These are phyloP conservation scores for Plestiodon gilberti DNA, from an alignment of 2,113 vertebrate genomes.

Conservation along the genomic window DNA sequence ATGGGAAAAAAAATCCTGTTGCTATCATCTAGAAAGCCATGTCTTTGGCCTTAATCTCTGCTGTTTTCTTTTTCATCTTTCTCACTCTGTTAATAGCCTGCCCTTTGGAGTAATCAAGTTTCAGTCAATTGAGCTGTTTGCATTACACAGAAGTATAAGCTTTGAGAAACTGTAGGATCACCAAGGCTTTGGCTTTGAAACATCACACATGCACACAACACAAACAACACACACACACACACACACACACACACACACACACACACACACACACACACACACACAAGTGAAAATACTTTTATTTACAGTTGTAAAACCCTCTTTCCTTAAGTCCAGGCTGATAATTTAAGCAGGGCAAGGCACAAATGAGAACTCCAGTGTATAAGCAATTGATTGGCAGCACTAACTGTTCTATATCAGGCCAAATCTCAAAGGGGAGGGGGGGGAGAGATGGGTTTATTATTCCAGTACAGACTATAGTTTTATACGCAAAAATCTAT, in stretches of 20 bases:
- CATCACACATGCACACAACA: not conserved
- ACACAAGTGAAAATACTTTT: slow-evolving; percentile 33
- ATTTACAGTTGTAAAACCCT: slow-evolving; percentile 26
- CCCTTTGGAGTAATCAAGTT: slow-evolving; percentile 65
- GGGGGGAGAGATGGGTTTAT: slow-evolving; percentile 2
- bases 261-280: too few relatives aligned
- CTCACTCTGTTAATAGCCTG: slow-evolving; percentile 54
- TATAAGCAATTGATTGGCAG: slow-evolving; percentile 12
- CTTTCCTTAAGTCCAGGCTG: not conserved
- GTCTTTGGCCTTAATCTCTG: slow-evolving; percentile 44
- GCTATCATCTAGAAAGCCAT: slow-evolving; percentile 49
- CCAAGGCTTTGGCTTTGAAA: slow-evolving; percentile 34
- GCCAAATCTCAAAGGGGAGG: not conserved
- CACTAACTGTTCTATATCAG: not conserved
- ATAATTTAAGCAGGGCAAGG: slow-evolving; percentile 51
- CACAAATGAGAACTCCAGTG: not conserved
- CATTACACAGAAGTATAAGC: slow-evolving; percentile 46
- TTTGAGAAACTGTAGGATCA: slow-evolving; percentile 55
- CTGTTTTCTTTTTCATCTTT: slow-evolving; percentile 54
- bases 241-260: too few relatives aligned
- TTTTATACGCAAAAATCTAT: slow-evolving; percentile 21
- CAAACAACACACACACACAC: too few relatives aligned
- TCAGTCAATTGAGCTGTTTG: slow-evolving; percentile 54
- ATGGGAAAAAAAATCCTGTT: slow-evolving; percentile 30
- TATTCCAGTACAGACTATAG: not conserved